Evolutionary conservation across 2,888 invertebrate genomes (phyloP), one percentile per base, ranked within the genome.

Genomic region (Exocentrus adspersus): DNA sequence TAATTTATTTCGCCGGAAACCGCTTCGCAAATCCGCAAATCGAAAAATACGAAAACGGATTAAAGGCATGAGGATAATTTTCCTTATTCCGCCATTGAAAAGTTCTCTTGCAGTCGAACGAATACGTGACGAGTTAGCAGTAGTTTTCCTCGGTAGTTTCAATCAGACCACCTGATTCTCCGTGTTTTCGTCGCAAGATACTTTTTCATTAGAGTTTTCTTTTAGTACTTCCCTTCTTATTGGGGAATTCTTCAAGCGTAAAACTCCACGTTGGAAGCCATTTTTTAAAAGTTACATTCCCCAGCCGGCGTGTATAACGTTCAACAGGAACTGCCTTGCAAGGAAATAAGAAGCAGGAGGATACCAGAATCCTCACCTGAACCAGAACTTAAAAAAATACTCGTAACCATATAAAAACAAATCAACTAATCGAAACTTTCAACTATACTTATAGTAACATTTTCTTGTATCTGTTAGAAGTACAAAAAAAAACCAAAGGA

Each of bases 131-230:
- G 56, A 67, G 60, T 62, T 62, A 57, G 43, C 50, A 54, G 50
- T 58, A 67, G 64, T 67, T 67, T 72, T 68, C 62, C 64, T 60
- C 64, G 62, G 67, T 66, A 71, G 71, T 73, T 72, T 70, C 72
- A 70, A 73, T 74, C 72, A 70, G 71, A 72, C 72, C 76, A 76
- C 76, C 76, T 75, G 75, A 74, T 75, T 75, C 73, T 65, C 61
- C 72, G 70, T 75, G 74, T 75, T 75, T 68, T 69, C 68, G 68
- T 75, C 74, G 70, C 69, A 68, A 75, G 75, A 77, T 75, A 77
- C 73, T 79, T 78, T 79, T 78, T 78, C 78, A 79, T 79, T 79
- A 78, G 75, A 73, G 72, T n/a, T 72, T 71, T 68, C 74, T 71
- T 72, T 65, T 51, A 70, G 67, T 70, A 68, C 71, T 68, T 69